Evolutionary conservation across 1,140 invertebrate species (phyloP).

Genomic region (Pygmarrhopalites habei): DNA sequence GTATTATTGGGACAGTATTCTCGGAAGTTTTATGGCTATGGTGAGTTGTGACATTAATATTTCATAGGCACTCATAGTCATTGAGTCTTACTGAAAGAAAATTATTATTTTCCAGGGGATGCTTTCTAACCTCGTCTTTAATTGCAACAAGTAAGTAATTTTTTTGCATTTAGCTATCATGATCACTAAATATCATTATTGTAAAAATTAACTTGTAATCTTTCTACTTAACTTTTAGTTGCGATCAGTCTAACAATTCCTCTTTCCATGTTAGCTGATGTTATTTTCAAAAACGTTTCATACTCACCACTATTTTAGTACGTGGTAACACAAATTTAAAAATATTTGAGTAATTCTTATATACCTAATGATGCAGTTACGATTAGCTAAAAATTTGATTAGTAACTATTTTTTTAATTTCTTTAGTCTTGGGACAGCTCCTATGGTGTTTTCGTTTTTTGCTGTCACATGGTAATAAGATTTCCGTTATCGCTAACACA

Average conservation of each 20-base stretch:
- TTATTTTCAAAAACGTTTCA: constrained; percentile 62
- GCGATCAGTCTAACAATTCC: constrained; percentile 76
- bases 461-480: too few relatives aligned
- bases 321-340: too few relatives aligned
- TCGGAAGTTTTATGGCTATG: constrained; percentile 82
- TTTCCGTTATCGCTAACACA: too few relatives aligned
- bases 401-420: too few relatives aligned
- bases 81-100: neutral
- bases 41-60: constrained; percentile 49
- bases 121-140: constrained; percentile 79
- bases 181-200: too few relatives aligned
- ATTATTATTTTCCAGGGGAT: constrained; percentile 57
- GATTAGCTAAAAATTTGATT: too few relatives aligned
- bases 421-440: constrained; percentile 65
- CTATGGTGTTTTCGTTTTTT: constrained; percentile 70
- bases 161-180: too few relatives aligned
- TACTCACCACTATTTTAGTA: constrained; percentile 73
- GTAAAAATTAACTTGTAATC: too few relatives aligned
- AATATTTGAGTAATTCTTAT: too few relatives aligned
- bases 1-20: constrained; percentile 76
- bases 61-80: neutral
- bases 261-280: constrained; percentile 73
- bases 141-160: too few relatives aligned
- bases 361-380: too few relatives aligned
- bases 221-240: too few relatives aligned